These are phyloP conservation scores for Epinotia demarniana DNA, from an alignment of 2,888 invertebrate species.

Conservation along the genomic window DNA sequence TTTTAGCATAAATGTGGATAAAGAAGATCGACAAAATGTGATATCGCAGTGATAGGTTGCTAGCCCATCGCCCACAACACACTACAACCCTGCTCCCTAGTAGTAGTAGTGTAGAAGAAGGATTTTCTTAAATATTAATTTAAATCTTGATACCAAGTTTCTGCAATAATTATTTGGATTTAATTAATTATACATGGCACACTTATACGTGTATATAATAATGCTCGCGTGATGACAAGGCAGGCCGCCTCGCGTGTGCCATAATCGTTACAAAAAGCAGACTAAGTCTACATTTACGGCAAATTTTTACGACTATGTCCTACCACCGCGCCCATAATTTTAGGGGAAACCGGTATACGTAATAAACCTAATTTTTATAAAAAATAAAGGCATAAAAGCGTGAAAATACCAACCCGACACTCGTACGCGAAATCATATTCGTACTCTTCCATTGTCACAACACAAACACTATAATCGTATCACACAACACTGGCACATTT, in stretches of 20 bases:
- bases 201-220: background rate
- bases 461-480: slow-evolving; percentile 53
- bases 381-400: background rate
- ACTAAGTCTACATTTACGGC: slow-evolving; percentile 9
- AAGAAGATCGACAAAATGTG: no score
- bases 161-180: background rate
- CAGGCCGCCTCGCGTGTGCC: slow-evolving; percentile 9
- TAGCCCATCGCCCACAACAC: no score
- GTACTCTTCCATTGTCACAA: slow-evolving; percentile 75
- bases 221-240: slow-evolving; percentile 12
- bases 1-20: no score
- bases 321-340: background rate
- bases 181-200: background rate
- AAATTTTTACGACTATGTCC: background rate
- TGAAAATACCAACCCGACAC: slow-evolving; percentile 83
- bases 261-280: slow-evolving; percentile 7
- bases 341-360: background rate
- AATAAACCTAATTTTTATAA: background rate
- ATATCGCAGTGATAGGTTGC: no score
- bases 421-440: slow-evolving; percentile 88
- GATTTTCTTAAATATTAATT: background rate
- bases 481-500: slow-evolving; percentile 57
- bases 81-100: no score
- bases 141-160: background rate
- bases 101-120: no score